Evolutionary conservation across 2,797 vertebrate species (phyloP).

Genomic region (Aulostomus chinensis): DNA sequence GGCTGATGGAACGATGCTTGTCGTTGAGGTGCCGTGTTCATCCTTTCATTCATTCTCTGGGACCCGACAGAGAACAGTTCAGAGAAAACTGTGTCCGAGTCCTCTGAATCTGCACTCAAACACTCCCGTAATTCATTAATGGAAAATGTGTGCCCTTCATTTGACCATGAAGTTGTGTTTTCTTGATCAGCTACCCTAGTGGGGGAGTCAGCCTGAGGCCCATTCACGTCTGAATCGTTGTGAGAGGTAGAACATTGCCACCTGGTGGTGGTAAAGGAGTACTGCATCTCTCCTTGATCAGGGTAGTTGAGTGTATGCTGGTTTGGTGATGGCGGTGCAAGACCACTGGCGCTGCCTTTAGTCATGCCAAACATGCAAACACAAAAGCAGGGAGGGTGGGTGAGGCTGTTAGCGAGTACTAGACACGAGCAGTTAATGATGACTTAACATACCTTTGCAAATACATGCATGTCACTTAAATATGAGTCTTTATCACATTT

Average conservation of each 20-base stretch:
- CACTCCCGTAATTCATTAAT: conserved; percentile 49
- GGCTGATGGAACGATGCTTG: conserved; percentile 21
- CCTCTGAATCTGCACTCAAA: conserved; percentile 64
- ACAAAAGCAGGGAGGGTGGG: conserved; percentile 71
- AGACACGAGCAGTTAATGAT: conserved; percentile 33
- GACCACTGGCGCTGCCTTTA: conserved; percentile 70
- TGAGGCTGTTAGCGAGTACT: conserved; percentile 52
- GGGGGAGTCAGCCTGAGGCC: conserved; percentile 37
- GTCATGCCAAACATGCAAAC: conserved; percentile 81
- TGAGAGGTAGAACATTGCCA: conserved; percentile 57
- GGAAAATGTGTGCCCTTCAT: conserved; percentile 56
- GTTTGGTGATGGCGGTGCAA: conserved; percentile 40
- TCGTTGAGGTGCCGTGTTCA: conserved; percentile 32
- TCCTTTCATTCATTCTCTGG: conserved; percentile 50
- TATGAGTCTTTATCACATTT: no score
- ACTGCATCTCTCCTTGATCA: conserved; percentile 45
- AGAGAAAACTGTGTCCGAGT: conserved; percentile 56
- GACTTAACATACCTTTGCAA: conserved; percentile 22
- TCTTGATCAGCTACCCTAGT: conserved; percentile 38
- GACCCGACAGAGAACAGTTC: conserved; percentile 47
- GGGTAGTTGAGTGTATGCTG: conserved; percentile 43
- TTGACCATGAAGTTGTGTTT: conserved; percentile 58
- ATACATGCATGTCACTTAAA: no score
- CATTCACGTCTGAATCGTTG: conserved; percentile 34
- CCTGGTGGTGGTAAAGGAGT: conserved; percentile 49